Evolutionary conservation across 37 sponge, comb jelly and placozoan genomes (phyloP), one percentile per base, ranked within the genome.

Genomic region (Theonella swinhoei): DNA sequence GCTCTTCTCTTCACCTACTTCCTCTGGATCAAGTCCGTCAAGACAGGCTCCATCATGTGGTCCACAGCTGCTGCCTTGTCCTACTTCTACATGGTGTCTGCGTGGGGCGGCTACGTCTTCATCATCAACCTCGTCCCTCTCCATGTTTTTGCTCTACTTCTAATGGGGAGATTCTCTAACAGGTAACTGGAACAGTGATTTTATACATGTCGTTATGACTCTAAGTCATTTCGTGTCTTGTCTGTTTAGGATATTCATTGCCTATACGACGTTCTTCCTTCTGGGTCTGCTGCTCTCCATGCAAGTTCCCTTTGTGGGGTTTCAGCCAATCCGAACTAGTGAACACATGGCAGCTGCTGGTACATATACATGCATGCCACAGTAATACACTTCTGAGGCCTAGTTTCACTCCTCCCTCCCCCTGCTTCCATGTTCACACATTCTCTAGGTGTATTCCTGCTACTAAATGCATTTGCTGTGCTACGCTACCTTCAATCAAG

Each of bases 271-370:
- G 2, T 99, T 99, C 89, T 99, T 88, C 84, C 93, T 99, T 26
- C 88, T 99, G 63, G 99, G 99, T 11, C 88, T 99, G 62, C 36
- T 99, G 32, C 74, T 94, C 88, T 95, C 96, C 40, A 99, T 99
- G 99, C 99, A 99, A 76, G 91, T 99, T 4, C 99, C 99, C 26
- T 96, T 99, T 78, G 99, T 99, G 14, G 97, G 99, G 1, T 99
- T 99, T 69, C 95, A 97, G 64, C 99, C 99, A 67, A 87, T 99
- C 81, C 78, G 99, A 40, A 99, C 99, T 72, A 96, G 95, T 59
- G 99, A 99, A 79, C 99, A 99, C 90, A 99, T 99, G 99, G 97
- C 99, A 2, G 96, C 99, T 17, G 96, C 96, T n/a, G 97, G 97
- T 95, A 20, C 59, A 19, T 36, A n/a, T 39, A 14, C 39, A 3